These are phyloP conservation scores for Strix uralensis DNA, from an alignment of 2,113 vertebrate species.

Conservation along the genomic window DNA sequence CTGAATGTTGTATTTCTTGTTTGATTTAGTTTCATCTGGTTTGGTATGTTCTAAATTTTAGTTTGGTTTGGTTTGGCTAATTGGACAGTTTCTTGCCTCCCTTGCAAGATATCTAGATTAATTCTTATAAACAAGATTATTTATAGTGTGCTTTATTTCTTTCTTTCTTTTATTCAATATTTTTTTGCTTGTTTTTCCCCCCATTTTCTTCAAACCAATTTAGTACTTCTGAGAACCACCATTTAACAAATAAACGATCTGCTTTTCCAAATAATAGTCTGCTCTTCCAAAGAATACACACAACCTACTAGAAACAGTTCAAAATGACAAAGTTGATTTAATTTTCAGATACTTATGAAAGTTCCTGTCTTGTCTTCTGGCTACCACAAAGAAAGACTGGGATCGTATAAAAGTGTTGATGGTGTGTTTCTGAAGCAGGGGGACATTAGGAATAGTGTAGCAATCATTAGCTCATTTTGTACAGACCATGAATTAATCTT, in stretches of 20 bases:
- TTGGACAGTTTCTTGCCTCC: background rate
- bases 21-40: background rate
- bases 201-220: background rate
- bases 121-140: background rate
- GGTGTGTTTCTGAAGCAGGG: background rate
- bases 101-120: background rate
- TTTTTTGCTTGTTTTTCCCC: rapidly evolving
- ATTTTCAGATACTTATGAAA: background rate
- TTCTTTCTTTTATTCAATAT: background rate
- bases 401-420: background rate
- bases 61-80: background rate
- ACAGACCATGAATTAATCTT: background rate
- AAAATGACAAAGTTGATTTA: background rate
- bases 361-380: background rate
- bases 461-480: background rate
- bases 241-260: background rate
- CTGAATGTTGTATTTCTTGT: background rate
- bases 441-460: background rate
- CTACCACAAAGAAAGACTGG: background rate
- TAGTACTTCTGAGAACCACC: background rate
- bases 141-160: background rate
- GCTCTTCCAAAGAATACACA: background rate
- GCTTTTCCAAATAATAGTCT: background rate
- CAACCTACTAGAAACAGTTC: background rate
- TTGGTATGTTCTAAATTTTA: background rate